These are phyloP conservation scores for Oreochromis tanganicae DNA, from an alignment of 2,113 vertebrate species.

Conservation along the genomic window DNA sequence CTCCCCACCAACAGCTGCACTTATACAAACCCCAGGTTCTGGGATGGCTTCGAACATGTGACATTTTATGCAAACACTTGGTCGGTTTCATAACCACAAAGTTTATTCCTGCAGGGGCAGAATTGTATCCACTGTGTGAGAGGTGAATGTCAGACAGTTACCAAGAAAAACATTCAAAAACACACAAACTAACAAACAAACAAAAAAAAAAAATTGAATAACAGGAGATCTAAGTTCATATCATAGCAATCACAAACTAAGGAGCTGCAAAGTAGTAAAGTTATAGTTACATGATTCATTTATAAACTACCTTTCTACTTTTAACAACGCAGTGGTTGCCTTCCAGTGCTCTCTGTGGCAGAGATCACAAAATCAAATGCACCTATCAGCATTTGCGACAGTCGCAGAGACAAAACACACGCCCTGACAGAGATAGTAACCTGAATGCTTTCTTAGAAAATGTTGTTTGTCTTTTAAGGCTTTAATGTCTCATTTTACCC, in stretches of 20 bases:
- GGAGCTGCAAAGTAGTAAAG: not conserved
- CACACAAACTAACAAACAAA: not conserved
- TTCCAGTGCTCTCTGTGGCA: conserved; percentile 40
- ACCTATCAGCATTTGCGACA: conserved; percentile 46
- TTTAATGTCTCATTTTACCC: not conserved
- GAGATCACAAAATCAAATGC: conserved; percentile 42
- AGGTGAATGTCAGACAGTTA: not conserved
- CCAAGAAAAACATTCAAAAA: not conserved
- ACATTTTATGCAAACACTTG: not conserved
- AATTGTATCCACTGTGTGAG: not conserved
- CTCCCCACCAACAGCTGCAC: not conserved
- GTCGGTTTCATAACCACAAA: not conserved
- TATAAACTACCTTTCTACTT: not conserved
- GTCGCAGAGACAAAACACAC: not conserved
- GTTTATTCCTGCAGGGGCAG: not conserved
- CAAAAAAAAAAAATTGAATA: not conserved
- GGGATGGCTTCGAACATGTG: conserved; percentile 46
- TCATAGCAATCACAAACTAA: not conserved
- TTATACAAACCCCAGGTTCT: not conserved
- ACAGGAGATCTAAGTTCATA: not conserved
- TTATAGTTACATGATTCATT: not conserved
- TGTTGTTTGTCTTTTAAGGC: not conserved
- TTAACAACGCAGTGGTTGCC: conserved; percentile 11
- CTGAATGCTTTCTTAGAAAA: not conserved
- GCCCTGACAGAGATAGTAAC: not conserved